A percentile compares a stretch with the other conserved stretches of the same genome.
These are phyloP conservation scores for Indri indri DNA, from an alignment of 2,113 vertebrate species.

Conservation along the genomic window DNA sequence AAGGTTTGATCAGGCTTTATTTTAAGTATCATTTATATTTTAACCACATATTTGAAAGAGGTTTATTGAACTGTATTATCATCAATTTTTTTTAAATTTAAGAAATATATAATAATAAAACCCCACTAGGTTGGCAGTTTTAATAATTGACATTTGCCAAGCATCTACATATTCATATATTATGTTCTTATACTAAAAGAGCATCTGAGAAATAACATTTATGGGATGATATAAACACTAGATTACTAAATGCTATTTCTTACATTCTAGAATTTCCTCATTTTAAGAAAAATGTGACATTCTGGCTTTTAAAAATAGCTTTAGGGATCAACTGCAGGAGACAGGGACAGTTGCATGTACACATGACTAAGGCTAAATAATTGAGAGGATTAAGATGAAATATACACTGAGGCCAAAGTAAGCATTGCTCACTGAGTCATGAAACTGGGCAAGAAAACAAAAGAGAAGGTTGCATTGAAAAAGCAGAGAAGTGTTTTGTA, in stretches of 20 bases:
- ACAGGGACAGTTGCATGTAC: background rate
- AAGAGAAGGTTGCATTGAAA: background rate
- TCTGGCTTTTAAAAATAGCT: conserved; percentile 18
- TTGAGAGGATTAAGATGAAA: background rate
- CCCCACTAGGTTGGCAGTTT: background rate
- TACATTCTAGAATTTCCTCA: background rate
- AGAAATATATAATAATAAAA: conserved; percentile 15
- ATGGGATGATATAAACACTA: background rate
- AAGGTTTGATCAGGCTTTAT: conserved; percentile 8
- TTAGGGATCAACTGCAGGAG: background rate
- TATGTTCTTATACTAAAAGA: background rate
- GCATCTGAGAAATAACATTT: conserved; percentile 34
- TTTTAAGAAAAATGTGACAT: conserved; percentile 43
- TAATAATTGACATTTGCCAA: background rate
- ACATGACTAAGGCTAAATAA: background rate
- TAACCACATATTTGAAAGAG: conserved; percentile 3
- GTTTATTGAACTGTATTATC: background rate
- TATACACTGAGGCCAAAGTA: background rate
- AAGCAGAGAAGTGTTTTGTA: background rate
- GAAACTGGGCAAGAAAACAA: background rate
- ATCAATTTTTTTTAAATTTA: conserved; percentile 6
- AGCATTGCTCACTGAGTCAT: background rate
- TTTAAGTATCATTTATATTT: conserved; percentile 40
- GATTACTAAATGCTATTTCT: background rate
- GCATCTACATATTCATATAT: background rate